phyloP scores from a whole-genome alignment of 1,140 invertebrate genomes.

The Drosophila nebulosa region DNA sequence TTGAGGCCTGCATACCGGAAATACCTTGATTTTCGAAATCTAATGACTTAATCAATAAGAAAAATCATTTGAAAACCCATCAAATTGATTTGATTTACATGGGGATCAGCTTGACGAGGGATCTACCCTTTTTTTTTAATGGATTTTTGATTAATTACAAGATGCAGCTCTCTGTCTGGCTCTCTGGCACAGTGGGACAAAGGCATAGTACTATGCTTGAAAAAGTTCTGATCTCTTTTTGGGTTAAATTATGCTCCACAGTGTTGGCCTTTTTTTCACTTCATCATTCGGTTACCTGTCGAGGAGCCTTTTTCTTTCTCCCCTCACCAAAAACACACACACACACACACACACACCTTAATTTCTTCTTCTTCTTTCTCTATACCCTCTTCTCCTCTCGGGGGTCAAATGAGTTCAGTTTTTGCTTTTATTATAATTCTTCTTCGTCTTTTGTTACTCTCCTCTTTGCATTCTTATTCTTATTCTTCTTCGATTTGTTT shows the following conservation, averaged over 20 bases:
- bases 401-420: conserved; percentile 68
- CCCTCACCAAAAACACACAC: background rate
- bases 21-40: background rate
- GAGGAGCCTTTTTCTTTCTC: conserved; percentile 7
- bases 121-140: background rate
- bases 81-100: background rate
- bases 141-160: background rate
- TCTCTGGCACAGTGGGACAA: no score
- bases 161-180: background rate
- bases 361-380: background rate
- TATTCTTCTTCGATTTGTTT: conserved; percentile 6
- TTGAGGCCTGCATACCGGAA: background rate
- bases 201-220: no score
- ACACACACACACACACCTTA: no score
- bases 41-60: background rate
- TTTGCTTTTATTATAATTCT: conserved; percentile 54
- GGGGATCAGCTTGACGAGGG: background rate
- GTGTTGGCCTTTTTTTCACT: background rate
- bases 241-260: background rate
- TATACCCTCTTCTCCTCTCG: background rate
- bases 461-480: conserved; percentile 21
- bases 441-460: conserved; percentile 18
- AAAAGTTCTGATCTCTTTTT: background rate
- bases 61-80: background rate
- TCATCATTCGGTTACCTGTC: conserved; percentile 46